Evolutionary conservation across 2,113 vertebrate genomes (phyloP).

Genomic region (Phalacrocorax aristotelis): DNA sequence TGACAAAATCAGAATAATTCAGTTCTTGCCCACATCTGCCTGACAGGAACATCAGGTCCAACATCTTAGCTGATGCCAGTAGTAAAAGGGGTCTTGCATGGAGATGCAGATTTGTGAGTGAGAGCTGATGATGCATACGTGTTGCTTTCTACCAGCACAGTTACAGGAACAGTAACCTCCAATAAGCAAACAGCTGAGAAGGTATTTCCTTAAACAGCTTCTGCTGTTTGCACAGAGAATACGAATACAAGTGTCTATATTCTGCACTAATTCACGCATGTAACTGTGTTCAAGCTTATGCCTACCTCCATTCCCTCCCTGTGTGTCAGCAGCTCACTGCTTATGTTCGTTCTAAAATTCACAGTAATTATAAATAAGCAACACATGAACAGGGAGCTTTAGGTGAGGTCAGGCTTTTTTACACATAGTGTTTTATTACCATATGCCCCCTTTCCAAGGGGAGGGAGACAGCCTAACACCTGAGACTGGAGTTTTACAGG

Average conservation of each 20-base stretch:
- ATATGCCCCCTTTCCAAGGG: background rate
- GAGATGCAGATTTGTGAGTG: background rate
- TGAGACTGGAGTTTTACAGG: background rate
- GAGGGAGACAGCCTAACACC: background rate
- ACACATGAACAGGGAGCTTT: background rate
- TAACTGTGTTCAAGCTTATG: background rate
- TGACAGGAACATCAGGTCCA: background rate
- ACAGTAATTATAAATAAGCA: background rate
- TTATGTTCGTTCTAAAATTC: background rate
- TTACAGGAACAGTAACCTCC: background rate
- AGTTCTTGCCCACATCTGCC: background rate
- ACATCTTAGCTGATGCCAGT: background rate
- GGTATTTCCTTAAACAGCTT: slow-evolving; percentile 14
- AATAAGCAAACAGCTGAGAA: slow-evolving; percentile 19
- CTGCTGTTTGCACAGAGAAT: background rate
- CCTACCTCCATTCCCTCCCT: background rate
- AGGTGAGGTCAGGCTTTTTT: background rate
- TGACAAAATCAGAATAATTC: background rate
- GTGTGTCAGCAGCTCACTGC: background rate
- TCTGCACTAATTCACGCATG: background rate
- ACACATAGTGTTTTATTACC: background rate
- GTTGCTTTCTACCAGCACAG: background rate
- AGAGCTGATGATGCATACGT: background rate
- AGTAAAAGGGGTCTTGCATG: background rate
- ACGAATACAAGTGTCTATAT: background rate